phyloP scores from a whole-genome alignment of 1,140 invertebrate species.

The Apis laboriosa region DNA sequence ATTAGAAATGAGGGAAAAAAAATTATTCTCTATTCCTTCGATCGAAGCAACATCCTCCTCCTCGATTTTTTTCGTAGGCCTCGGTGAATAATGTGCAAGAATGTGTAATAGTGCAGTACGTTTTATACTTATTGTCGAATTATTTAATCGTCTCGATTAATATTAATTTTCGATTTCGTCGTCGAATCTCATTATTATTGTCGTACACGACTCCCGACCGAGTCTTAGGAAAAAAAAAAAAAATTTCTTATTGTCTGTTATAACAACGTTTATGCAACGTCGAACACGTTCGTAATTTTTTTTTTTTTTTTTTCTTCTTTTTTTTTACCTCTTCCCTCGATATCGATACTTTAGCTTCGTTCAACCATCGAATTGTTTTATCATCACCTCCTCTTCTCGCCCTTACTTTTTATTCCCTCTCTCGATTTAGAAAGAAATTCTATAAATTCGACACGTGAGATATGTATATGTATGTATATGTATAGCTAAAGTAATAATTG shows the following conservation, averaged over 20 bases:
- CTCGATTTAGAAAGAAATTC: neutral
- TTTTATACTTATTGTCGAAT: conserved; percentile 69
- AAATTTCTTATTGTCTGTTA: conserved; percentile 70
- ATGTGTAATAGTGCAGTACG: conserved; percentile 59
- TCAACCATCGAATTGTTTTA: neutral
- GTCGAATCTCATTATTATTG: conserved; percentile 68
- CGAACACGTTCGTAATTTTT: neutral
- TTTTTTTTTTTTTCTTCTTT: neutral
- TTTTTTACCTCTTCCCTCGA: conserved; percentile 39
- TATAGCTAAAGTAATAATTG: conserved; percentile 2
- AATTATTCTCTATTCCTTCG: conserved; percentile 43
- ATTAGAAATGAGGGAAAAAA: neutral
- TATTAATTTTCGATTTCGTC: too few relatives aligned
- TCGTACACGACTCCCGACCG: conserved; percentile 39
- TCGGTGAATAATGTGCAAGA: conserved; percentile 61
- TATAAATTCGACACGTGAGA: conserved; percentile 23
- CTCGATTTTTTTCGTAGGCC: conserved; percentile 46
- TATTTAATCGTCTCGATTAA: conserved; percentile 35
- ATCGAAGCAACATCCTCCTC: conserved; percentile 1
- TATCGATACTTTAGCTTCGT: conserved; percentile 65
- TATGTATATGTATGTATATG: conserved; percentile 10
- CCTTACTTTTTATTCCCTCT: neutral
- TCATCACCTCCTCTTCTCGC: neutral
- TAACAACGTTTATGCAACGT: conserved; percentile 21
- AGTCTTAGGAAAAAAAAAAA: conserved; percentile 38